Evolutionary conservation across 2,113 vertebrate species (phyloP), one percentile per base, ranked within the genome.

Genomic region (Phaethornis superciliosus): DNA sequence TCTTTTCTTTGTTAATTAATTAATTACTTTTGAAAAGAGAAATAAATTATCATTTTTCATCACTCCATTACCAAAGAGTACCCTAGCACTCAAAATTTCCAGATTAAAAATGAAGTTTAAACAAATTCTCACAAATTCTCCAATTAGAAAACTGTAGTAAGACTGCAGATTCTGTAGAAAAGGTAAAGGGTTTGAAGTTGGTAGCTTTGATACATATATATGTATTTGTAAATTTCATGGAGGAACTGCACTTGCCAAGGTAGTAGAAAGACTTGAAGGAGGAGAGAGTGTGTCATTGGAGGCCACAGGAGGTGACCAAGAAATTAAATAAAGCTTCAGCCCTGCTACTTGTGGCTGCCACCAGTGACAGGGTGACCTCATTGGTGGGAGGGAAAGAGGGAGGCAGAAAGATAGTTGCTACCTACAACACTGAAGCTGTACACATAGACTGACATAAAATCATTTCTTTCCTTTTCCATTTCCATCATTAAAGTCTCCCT

Each of bases 21-120:
- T 88, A 91, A 93, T 94, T 88, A 49, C 23, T 85, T 92, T 76
- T 62, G 24, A 72, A 85, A 91, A 75, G 16, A 20, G 59, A 81
- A 87, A 88, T 56, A 65, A 91, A 70, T 82, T 72, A 15, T 67
- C 30, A 65, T 91, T 90, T 54, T 72, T 91, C 24, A 33, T 17
- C 74, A 32, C 8, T 58, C 23, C 2, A 1, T 82, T 85, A 59
- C 26, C 2, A 5, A 62, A 85, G 71, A 74, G 12, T 24, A 58
- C 12, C 5, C 85, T 65, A 20, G 21, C 77, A 35, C 14, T 77
- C 6, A 47, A 74, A 67, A 69, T 77, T 91, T 87, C 15, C 11
- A 56, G 44, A 51, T 5, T 56, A 9, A 69, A 69, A 92, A 85
- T 81, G 17, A 79, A 92, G 8, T 84, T 88, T 6, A 78, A 74